These are phyloP conservation scores for Tuta absoluta DNA, from an alignment of 2,888 invertebrate genomes.

Conservation along the genomic window DNA sequence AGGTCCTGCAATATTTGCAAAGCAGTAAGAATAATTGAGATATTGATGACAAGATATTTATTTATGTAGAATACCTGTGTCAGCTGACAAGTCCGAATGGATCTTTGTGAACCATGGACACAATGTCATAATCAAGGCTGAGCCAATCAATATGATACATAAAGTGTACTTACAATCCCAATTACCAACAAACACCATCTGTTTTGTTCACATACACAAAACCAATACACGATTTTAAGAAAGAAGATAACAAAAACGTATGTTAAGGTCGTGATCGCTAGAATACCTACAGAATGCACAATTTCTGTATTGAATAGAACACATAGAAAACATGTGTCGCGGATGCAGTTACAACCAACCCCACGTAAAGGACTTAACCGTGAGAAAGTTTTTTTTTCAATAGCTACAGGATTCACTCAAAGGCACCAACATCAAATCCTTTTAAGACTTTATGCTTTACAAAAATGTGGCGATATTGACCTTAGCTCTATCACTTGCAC, in stretches of 20 bases:
- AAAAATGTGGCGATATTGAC: slow-evolving; percentile 49
- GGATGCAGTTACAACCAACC: slow-evolving; percentile 37
- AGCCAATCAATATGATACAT: slow-evolving; percentile 51
- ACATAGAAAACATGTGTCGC: slow-evolving; percentile 61
- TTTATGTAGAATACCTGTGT: background rate
- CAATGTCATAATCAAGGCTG: slow-evolving; percentile 71
- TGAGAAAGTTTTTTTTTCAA: slow-evolving; percentile 67
- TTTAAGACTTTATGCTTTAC: slow-evolving; percentile 28
- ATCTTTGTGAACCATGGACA: background rate
- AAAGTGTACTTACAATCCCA: background rate
- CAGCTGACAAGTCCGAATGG: background rate
- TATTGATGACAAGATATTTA: background rate
- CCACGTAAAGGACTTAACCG: slow-evolving; percentile 56
- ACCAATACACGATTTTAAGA: background rate
- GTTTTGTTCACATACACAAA: background rate
- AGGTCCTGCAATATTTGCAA: background rate
- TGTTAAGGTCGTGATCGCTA: background rate
- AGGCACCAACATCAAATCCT: slow-evolving; percentile 1
- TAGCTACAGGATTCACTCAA: background rate
- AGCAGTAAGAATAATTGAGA: background rate
- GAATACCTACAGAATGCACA: background rate
- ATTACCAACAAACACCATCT: slow-evolving; percentile 15
- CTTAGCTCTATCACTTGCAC: slow-evolving; percentile 48
- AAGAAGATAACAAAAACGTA: background rate
- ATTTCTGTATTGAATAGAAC: slow-evolving; percentile 32